These are phyloP conservation scores for Saccostrea glomerata DNA, from an alignment of 1,140 invertebrate genomes.

Conservation along the genomic window DNA sequence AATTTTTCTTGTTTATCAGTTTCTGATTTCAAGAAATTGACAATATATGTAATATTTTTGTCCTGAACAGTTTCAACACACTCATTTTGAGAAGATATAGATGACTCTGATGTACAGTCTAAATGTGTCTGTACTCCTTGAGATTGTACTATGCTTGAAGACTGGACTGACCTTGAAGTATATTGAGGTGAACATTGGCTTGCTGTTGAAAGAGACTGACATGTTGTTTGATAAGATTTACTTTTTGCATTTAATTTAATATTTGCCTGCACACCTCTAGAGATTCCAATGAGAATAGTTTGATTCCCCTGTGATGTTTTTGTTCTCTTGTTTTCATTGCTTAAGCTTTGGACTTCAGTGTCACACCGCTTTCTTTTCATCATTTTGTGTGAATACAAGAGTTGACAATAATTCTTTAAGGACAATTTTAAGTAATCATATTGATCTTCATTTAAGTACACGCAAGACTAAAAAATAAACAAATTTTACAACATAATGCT, in stretches of 20 bases:
- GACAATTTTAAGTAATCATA: no score
- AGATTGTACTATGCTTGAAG: neutral
- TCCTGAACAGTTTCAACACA: neutral
- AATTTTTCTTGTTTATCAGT: neutral
- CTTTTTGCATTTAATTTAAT: neutral
- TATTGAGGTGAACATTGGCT: neutral
- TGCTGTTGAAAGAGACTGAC: neutral
- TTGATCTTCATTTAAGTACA: no score
- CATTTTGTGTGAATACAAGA: no score
- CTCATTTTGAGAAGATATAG: neutral
- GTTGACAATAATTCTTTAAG: no score
- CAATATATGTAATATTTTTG: neutral
- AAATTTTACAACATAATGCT: no score
- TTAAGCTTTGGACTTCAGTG: no score
- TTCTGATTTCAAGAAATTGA: neutral
- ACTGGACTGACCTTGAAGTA: neutral
- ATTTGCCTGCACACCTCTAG: neutral
- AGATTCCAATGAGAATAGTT: neutral
- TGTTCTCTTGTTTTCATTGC: neutral
- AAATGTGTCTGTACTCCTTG: no score
- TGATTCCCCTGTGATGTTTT: slow-evolving; percentile 25
- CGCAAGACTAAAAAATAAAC: no score
- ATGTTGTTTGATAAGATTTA: neutral
- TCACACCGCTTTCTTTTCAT: no score
- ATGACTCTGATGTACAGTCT: no score